These are phyloP conservation scores for Otolemur garnettii DNA, from an alignment of 2,113 vertebrate genomes.

Conservation along the genomic window DNA sequence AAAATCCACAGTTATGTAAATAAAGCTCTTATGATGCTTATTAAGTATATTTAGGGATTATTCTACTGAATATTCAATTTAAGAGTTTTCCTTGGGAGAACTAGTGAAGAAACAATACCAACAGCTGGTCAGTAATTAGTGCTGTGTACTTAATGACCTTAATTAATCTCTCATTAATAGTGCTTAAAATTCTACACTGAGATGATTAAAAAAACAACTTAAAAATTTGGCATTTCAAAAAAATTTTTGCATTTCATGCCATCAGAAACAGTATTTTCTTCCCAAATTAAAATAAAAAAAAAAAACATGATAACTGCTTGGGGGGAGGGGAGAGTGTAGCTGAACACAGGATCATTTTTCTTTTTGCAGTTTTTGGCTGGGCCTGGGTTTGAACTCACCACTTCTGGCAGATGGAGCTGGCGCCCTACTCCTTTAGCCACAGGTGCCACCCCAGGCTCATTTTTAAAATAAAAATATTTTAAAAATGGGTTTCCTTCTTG, in stretches of 20 bases:
- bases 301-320: conserved; percentile 50
- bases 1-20: no score
- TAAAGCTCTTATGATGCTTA: no score
- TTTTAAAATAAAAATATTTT: no score
- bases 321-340: not conserved
- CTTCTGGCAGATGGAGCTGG: no score
- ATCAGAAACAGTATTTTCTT: no score
- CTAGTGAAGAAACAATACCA: conserved; percentile 41
- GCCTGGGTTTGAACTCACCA: no score
- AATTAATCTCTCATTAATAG: conserved; percentile 42
- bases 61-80: not conserved
- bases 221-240: not conserved
- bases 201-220: not conserved
- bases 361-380: no score
- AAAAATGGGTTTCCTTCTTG: not conserved
- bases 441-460: no score
- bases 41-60: no score
- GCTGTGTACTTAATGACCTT: conserved; percentile 55
- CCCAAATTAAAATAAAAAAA: conserved; percentile 7
- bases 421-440: no score
- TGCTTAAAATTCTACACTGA: conserved; percentile 69
- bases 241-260: no score
- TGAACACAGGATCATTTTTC: conserved; percentile 65
- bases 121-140: conserved; percentile 57
- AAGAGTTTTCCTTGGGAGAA: conserved; percentile 63